phyloP scores from a whole-genome alignment of 2,888 invertebrate species.

The Galerucella nymphaeae region DNA sequence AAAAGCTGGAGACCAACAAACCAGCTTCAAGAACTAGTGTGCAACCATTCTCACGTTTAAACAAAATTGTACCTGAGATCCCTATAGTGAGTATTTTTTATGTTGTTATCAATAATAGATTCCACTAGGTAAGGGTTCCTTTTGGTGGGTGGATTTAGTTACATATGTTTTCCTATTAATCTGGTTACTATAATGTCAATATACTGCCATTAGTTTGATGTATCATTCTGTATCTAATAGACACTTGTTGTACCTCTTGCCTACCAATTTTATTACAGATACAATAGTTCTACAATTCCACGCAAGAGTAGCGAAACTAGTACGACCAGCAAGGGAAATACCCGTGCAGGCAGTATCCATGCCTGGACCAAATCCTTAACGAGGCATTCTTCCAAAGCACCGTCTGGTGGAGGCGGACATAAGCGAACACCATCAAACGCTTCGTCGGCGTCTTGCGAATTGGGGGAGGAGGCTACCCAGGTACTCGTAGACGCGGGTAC shows the following conservation, averaged over 20 bases:
- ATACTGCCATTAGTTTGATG: not conserved
- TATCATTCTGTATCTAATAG: not conserved
- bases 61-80: too few relatives aligned
- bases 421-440: constrained; percentile 57
- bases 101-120: not conserved
- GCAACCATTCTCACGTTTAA: too few relatives aligned
- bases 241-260: constrained; percentile 20
- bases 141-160: not conserved
- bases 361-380: constrained; percentile 63
- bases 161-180: not conserved
- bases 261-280: constrained; percentile 49
- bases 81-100: too few relatives aligned
- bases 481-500: constrained; percentile 62
- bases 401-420: constrained; percentile 57
- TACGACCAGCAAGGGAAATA: constrained; percentile 54
- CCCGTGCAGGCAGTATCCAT: constrained; percentile 48
- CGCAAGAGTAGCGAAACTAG: constrained; percentile 60
- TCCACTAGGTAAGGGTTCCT: not conserved
- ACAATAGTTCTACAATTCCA: constrained; percentile 62
- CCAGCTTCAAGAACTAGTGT: too few relatives aligned
- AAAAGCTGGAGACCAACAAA: too few relatives aligned
- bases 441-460: constrained; percentile 60
- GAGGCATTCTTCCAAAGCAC: constrained; percentile 54
- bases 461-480: constrained; percentile 70
- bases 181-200: not conserved